Evolutionary conservation across 1,140 invertebrate species (phyloP), one percentile per base, ranked within the genome.

Genomic region (Cryptotermes secundus): DNA sequence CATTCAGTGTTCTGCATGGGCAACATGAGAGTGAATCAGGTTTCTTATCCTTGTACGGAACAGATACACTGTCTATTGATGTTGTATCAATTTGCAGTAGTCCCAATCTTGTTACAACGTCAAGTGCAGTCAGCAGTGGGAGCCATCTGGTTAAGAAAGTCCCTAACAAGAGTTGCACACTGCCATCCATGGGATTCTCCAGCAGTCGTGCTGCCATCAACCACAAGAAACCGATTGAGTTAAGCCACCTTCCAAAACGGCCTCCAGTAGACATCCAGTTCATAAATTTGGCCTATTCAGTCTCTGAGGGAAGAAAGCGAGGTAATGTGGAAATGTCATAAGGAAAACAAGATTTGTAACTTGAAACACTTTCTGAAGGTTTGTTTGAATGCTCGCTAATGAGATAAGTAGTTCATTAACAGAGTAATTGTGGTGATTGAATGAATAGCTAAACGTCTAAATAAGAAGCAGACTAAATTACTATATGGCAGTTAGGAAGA

Each of bases 251-350:
- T 42, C 89, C 90, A 38, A 89, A 90, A 81, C 87, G 91, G 83
- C 90, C 89, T 49, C 88, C 91, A 24, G 91, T 92, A 31, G 89
- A 92, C 86, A 92, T 92, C 80, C 89, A 91, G 86, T 92, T 92
- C 87, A 87, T 85, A 14, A 89, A 92, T 84, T 86, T 92, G 7
- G 88, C 89, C 10, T 92, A 92, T 86, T 89, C 89, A 45, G 91
- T 92, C 2, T 89, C 90, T 34, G 90, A 92, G 86, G 90, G 90
- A 35, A 82, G 88, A 19, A 88, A 89, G 49, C 90, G 90, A 90
- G 90, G 91, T 91, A 87, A 86, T 65, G n/a, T 34, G 7, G 16
- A 42, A 42, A 10, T 42, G 1, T 42, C 6, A 12, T 12, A 42
- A 42, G 12, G 12, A 7, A 19, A 19, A 4, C 19, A 2, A 3